Conservation (phyloP, 1,140 invertebrate species). For the Oscheius sp. region DNA sequence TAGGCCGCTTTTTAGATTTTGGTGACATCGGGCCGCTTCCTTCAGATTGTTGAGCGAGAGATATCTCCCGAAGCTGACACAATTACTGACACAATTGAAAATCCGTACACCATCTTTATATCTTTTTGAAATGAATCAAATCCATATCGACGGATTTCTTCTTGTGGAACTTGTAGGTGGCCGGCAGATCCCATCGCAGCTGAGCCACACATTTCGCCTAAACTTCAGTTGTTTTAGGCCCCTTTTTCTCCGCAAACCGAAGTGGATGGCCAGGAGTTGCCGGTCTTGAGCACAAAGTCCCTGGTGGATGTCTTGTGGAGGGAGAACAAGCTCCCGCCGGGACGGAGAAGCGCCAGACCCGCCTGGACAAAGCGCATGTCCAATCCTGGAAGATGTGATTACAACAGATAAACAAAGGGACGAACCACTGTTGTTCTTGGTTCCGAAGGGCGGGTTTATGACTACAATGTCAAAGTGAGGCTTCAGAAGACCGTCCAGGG, state of each 20-base stretch:
- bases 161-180: slow-evolving; percentile 87
- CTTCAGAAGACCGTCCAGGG: not conserved
- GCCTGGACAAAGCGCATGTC: slow-evolving; percentile 83
- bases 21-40: too few relatives aligned
- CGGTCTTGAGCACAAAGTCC: slow-evolving; percentile 74
- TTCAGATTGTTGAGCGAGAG: too few relatives aligned
- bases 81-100: too few relatives aligned
- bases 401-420: not conserved
- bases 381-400: slow-evolving; percentile 60
- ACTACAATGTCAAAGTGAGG: slow-evolving; percentile 80
- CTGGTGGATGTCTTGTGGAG: slow-evolving; percentile 88
- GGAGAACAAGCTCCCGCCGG: slow-evolving; percentile 75
- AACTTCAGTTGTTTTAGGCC: not conserved
- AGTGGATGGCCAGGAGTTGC: slow-evolving; percentile 71
- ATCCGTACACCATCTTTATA: too few relatives aligned
- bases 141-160: slow-evolving; percentile 83
- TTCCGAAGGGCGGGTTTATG: slow-evolving; percentile 98
- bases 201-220: slow-evolving; percentile 77
- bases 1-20: too few relatives aligned
- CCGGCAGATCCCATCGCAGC: slow-evolving; percentile 78
- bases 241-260: too few relatives aligned
- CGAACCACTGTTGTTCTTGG: slow-evolving; percentile 75
- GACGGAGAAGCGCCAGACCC: slow-evolving; percentile 70
- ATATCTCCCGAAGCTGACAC: too few relatives aligned
- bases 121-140: slow-evolving; percentile 64